Evolutionary conservation across 2,113 vertebrate species (phyloP), one percentile per base, ranked within the genome.

Genomic region (Mormyrus iriodes): DNA sequence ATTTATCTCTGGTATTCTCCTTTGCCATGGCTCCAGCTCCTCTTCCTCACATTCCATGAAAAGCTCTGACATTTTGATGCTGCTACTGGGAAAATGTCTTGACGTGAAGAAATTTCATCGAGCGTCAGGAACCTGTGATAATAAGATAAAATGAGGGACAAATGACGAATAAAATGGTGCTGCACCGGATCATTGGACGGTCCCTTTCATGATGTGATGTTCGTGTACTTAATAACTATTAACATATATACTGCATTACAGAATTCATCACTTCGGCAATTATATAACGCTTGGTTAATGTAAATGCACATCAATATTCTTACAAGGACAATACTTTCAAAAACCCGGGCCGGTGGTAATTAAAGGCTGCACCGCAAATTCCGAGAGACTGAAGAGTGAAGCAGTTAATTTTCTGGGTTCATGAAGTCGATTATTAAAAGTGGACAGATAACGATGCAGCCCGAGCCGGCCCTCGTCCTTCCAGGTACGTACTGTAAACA

Each of bases 21-120:
- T 96, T 92, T 99, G 98, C 98, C 98, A 99, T 0, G 98, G 98
- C 93, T 99, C 98, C 90, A 99, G 94, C 91, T 99, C 98, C 93
- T 99, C 98, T 94, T 99, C 98, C 87, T 99, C 98, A 95, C 98
- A 99, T 93, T 99, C 98, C 98, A 99, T 99, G 95, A 99, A 99
- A 55, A 99, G 96, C 93, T 99, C 98, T 87, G 98, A 99, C 98
- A 99, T 99, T 53, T 92, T 95, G 91, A 46, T 91, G 83, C 95
- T 95, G 91, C 17, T 88, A 90, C 7, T 86, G 1, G 91, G 90
- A 44, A 83, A 52, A 49, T 65, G 35, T 46, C 58, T 31, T n/a
- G n/a, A n/a, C 3, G 24, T 27, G 21, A 84, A 79, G 35, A 79
- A 79, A 42, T 42, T 6, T 79, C 31, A 42, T 42, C 73, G 42